phyloP scores from a whole-genome alignment of 2,797 vertebrate genomes.

The Xiphophorus birchmanni region DNA sequence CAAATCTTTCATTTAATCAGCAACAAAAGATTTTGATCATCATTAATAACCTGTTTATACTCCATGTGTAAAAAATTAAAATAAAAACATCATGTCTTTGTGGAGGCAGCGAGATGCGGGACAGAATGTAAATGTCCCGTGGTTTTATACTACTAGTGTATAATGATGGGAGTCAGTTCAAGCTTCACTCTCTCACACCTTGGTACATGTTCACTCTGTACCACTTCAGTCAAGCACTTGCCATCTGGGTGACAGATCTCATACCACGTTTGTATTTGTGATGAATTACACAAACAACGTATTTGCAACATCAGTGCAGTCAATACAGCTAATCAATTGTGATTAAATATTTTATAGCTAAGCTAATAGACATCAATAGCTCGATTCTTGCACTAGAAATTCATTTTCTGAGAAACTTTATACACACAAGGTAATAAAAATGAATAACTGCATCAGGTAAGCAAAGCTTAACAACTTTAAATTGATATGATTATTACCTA shows the following conservation, averaged over 20 bases:
- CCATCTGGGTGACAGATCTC: not conserved
- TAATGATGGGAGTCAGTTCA: not conserved
- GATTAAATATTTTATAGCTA: not conserved
- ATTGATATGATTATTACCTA: not conserved
- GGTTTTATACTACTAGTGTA: not conserved
- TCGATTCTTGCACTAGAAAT: not conserved
- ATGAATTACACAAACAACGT: not conserved
- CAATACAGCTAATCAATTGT: not conserved
- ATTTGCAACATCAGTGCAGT: not conserved
- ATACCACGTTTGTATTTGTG: not conserved
- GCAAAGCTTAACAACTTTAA: not conserved
- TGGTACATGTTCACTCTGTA: not conserved
- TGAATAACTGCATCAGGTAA: not conserved
- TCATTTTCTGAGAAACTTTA: not conserved
- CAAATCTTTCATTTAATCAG: not conserved
- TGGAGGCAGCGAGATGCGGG: not conserved
- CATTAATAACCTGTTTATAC: not conserved
- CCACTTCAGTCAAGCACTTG: not conserved
- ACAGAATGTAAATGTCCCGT: not conserved
- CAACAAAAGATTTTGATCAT: not conserved
- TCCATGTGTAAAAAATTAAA: not conserved
- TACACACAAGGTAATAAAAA: not conserved
- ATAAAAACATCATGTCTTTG: not conserved
- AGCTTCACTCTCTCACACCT: not conserved
- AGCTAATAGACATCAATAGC: not conserved